A percentile compares a stretch with the other conserved stretches of the same genome.
Evolutionary conservation across 2,888 invertebrate species (phyloP).

Genomic region (Trissolcus japonicus): DNA sequence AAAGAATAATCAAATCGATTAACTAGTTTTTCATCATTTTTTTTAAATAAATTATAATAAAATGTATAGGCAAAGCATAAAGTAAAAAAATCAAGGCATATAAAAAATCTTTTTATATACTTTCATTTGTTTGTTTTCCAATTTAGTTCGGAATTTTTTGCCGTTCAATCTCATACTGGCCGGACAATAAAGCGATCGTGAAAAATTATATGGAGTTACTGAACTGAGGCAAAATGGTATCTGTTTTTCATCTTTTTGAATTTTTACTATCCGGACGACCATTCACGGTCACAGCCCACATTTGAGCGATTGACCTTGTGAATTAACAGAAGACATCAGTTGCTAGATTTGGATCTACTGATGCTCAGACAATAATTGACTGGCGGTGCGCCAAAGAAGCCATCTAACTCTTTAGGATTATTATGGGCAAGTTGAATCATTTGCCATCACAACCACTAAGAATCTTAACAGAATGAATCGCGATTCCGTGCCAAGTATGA

Average conservation of each 20-base stretch:
- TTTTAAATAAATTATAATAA: too few relatives aligned
- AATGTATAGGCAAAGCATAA: too few relatives aligned
- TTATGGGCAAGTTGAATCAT: constrained; percentile 34
- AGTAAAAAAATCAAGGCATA: too few relatives aligned
- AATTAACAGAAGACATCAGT: constrained; percentile 49
- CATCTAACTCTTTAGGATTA: constrained; percentile 34
- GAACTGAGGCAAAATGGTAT: constrained; percentile 21
- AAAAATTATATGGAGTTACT: constrained; percentile 18
- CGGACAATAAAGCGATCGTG: neutral
- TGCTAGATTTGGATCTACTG: constrained; percentile 39
- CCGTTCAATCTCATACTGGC: too few relatives aligned
- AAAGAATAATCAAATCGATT: too few relatives aligned
- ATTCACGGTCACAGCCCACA: constrained; percentile 32
- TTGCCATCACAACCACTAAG: constrained; percentile 22
- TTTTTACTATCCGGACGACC: too few relatives aligned
- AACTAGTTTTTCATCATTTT: too few relatives aligned
- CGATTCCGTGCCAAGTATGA: constrained; percentile 31
- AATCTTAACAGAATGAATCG: constrained; percentile 28
- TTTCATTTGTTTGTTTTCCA: too few relatives aligned
- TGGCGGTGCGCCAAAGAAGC: constrained; percentile 40
- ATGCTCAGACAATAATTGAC: constrained; percentile 46
- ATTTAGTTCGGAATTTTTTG: neutral
- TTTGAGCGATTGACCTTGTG: constrained; percentile 40
- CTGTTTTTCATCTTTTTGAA: too few relatives aligned
- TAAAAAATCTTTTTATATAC: too few relatives aligned